A percentile compares a stretch with the other conserved stretches of the same genome.
These are phyloP conservation scores for Coleophora flavipennella DNA, from an alignment of 2,888 invertebrate species.

Conservation along the genomic window DNA sequence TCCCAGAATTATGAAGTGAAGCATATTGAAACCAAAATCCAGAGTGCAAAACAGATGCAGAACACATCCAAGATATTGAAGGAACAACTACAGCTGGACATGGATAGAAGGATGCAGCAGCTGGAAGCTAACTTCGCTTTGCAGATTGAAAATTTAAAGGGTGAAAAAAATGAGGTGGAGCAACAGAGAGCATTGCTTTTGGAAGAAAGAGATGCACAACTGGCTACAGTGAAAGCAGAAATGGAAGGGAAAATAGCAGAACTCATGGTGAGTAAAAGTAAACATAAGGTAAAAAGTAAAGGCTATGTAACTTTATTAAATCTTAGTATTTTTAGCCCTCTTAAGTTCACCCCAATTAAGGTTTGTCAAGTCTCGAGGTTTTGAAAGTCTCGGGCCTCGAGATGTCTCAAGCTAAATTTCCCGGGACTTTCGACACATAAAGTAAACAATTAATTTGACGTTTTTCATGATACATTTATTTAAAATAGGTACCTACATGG, in stretches of 20 bases:
- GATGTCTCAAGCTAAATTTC: too few species aligned
- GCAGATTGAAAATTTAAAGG: slow-evolving; percentile 60
- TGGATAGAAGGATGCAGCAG: slow-evolving; percentile 57
- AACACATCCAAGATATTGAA: slow-evolving; percentile 49
- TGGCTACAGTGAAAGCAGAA: slow-evolving; percentile 35
- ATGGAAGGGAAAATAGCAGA: slow-evolving; percentile 49
- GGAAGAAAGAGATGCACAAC: slow-evolving; percentile 53
- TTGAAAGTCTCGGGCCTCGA: too few species aligned
- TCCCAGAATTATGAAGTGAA: slow-evolving; percentile 54
- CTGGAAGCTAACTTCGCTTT: slow-evolving; percentile 51
- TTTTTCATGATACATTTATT: too few species aligned
- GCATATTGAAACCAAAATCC: slow-evolving; percentile 54
- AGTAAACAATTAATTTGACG: too few species aligned
- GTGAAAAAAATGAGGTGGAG: slow-evolving; percentile 61
- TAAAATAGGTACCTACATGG: too few species aligned
- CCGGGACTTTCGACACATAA: too few species aligned
- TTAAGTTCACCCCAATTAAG: too few species aligned
- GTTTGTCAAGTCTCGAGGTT: too few species aligned
- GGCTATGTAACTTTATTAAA: too few species aligned
- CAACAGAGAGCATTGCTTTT: slow-evolving; percentile 53
- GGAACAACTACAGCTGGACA: slow-evolving; percentile 50
- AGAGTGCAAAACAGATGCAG: slow-evolving; percentile 52
- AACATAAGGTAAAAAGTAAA: too few species aligned
- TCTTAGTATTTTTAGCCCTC: too few species aligned
- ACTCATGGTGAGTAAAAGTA: slow-evolving; percentile 35